phyloP scores from a whole-genome alignment of 2,113 vertebrate species.

The Cyanoderma ruficeps region DNA sequence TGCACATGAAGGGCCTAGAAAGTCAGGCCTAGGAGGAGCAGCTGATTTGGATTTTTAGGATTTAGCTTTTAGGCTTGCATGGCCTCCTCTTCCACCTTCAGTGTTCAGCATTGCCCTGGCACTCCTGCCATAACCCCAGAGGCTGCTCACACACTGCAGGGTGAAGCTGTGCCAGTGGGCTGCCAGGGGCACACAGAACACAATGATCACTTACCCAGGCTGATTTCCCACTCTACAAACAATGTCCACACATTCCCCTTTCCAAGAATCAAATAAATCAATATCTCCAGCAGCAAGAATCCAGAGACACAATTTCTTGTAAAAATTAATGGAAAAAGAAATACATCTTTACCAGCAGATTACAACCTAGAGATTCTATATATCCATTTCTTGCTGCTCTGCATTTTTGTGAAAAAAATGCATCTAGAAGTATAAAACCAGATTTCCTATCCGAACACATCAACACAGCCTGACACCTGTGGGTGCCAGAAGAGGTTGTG shows the following conservation, averaged over 20 bases:
- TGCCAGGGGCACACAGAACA: not conserved
- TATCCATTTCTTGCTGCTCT: not conserved
- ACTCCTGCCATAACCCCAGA: not conserved
- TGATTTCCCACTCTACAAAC: not conserved
- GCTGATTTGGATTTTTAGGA: not conserved
- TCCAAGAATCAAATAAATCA: not conserved
- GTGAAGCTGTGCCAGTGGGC: not conserved
- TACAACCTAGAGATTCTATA: not conserved
- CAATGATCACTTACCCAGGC: not conserved
- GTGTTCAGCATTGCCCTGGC: not conserved
- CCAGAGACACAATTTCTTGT: not conserved
- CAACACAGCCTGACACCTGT: not conserved
- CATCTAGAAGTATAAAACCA: not conserved
- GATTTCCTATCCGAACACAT: not conserved
- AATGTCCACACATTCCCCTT: not conserved
- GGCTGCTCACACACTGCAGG: not conserved
- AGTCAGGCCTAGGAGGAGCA: not conserved
- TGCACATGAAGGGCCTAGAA: not conserved
- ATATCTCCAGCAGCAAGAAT: not conserved
- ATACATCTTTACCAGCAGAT: not conserved
- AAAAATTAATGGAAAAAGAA: not conserved
- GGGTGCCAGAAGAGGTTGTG: not conserved
- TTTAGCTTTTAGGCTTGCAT: not conserved
- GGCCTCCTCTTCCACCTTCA: not conserved
- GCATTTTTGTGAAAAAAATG: not conserved